Base-by-base conservation (phyloP, 1,140 invertebrate species). In the Antheraea mylitta region DNA sequence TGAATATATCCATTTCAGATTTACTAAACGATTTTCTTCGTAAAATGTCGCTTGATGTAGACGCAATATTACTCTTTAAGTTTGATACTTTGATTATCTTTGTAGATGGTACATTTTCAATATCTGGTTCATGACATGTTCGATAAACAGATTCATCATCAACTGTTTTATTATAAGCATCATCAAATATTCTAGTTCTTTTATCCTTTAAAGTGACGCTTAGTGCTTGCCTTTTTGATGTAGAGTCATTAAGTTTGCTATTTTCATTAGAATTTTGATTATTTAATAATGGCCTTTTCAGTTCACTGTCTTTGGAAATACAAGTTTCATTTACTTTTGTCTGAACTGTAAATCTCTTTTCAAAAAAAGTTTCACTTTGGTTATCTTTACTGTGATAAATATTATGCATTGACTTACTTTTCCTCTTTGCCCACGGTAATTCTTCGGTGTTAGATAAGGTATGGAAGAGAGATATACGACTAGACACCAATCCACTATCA, bases 1-100 rank as follows among this genome's bases (percentile, higher is more conserved):
- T 90, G 53, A 92, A 92, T 67, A 92, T 89, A 68, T 92, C 90
- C 86, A 90, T 89, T 83, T 92, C 90, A 53, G 90, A 92, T 74
- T 89, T 92, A 67, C 90, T 92, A 18, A 87, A 80, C 16, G 83
- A 83, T 71, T 74, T 81, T 68, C 79, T 83, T 71, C 59, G 67
- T 16, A 22, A 48, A 66, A 66, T 67, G 65, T 69, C 74, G 59
- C 10, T 69, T 53, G 16, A 13, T 53, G 11, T 13, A 16, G 16
- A 1, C 11, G 45, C 45, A 53, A 5, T 16, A n/a, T 16, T 16
- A n/a, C 13, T n/a, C 16, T 53, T 53, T 13, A 53, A 5, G 13
- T 7, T 53, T 53, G 45, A 53, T n/a, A 53, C 11, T 11, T 53
- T 16, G 16, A 53, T 53, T 53, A n/a, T 13, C 63, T 72, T 73